Evolutionary conservation across 2,888 invertebrate species (phyloP).

Genomic region (Agrochola macilenta): DNA sequence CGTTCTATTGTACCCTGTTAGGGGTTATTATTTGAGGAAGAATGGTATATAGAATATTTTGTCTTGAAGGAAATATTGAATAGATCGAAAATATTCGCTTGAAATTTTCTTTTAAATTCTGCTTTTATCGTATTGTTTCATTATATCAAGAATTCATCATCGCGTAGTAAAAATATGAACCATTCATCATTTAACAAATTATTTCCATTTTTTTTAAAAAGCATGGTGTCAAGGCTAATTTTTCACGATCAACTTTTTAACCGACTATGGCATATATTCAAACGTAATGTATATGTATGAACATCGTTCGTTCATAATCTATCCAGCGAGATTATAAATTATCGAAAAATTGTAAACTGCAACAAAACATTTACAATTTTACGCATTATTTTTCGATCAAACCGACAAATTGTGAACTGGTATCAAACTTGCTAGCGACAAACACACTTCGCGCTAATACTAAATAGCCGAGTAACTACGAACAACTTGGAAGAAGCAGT

Average conservation of each 20-base stretch:
- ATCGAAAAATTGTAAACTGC: no score
- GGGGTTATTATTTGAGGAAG: conserved; percentile 18
- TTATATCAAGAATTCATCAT: not conserved
- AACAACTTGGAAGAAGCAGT: no score
- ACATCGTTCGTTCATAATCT: no score
- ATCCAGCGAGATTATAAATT: no score
- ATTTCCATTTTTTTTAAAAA: not conserved
- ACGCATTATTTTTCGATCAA: no score
- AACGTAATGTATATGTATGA: not conserved
- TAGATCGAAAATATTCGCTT: not conserved
- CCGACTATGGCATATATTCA: not conserved
- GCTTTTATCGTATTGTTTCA: not conserved
- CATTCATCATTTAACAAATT: no score
- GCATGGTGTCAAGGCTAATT: no score
- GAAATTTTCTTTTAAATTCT: not conserved
- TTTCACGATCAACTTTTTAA: not conserved
- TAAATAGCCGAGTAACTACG: no score
- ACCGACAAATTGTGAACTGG: no score
- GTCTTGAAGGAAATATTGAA: not conserved
- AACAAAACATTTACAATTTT: no score
- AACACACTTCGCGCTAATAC: no score
- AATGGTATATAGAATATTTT: conserved; percentile 11
- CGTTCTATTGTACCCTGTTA: not conserved
- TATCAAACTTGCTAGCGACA: no score
- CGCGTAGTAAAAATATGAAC: not conserved